Evolutionary conservation across 2,888 invertebrate species (phyloP).

Genomic region (Leucoma salicis): DNA sequence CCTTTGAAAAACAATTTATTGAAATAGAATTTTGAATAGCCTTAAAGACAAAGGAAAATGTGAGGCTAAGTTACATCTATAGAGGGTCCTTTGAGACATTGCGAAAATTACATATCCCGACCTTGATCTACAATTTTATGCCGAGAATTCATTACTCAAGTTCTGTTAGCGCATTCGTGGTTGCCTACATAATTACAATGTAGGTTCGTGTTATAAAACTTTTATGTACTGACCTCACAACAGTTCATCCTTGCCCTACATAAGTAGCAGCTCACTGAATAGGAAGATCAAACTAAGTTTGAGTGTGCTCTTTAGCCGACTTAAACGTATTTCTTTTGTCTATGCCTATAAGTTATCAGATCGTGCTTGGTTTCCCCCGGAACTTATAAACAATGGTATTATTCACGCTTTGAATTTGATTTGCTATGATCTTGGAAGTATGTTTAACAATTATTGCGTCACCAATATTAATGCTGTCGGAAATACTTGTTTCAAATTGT

Average conservation of each 20-base stretch:
- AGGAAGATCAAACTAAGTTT: conserved; percentile 38
- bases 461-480: no score
- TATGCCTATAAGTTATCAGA: background rate
- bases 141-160: conserved; percentile 1
- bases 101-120: no score
- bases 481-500: no score
- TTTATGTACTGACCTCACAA: conserved; percentile 40
- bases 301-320: conserved; percentile 13
- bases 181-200: conserved; percentile 4
- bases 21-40: no score
- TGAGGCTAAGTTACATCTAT: no score
- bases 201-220: conserved; percentile 32
- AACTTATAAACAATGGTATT: background rate
- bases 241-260: conserved; percentile 51
- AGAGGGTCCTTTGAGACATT: no score
- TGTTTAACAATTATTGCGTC: no score
- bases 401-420: background rate
- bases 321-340: conserved; percentile 12
- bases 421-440: no score
- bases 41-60: no score
- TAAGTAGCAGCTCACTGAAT: conserved; percentile 39
- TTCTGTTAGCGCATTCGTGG: background rate
- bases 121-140: background rate
- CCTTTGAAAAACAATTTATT: no score
- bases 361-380: background rate